A percentile compares a stretch with the other conserved stretches of the same genome.
These are phyloP conservation scores for Mohoua ochrocephala DNA, from an alignment of 2,113 vertebrate species.

Conservation along the genomic window DNA sequence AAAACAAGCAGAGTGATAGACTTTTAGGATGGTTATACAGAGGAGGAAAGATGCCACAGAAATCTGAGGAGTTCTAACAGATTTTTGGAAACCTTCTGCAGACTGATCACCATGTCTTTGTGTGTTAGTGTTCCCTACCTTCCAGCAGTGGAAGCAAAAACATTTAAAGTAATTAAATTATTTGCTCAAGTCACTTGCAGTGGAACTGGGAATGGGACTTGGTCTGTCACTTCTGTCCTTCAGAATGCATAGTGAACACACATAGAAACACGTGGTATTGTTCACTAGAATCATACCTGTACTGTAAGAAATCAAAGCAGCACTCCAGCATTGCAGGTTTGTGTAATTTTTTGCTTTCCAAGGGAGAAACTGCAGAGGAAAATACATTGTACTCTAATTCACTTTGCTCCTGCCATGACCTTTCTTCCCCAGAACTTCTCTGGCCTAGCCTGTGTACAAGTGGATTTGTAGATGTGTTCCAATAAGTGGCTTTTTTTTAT, in stretches of 20 bases:
- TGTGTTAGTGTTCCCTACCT: not conserved
- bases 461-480: not conserved
- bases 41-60: not conserved
- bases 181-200: not conserved
- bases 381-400: not conserved
- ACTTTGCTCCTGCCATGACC: not conserved
- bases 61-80: not conserved
- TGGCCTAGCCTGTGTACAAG: not conserved
- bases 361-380: not conserved
- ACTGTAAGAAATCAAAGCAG: not conserved
- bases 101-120: not conserved
- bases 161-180: not conserved
- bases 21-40: not conserved
- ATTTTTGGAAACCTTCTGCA: not conserved
- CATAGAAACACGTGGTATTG: accelerated
- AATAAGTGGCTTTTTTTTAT: not conserved
- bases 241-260: not conserved
- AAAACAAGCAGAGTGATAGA: not conserved
- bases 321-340: accelerated
- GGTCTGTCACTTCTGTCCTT: not conserved
- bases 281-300: not conserved
- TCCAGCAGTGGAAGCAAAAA: not conserved
- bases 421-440: not conserved
- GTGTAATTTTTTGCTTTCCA: not conserved
- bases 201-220: not conserved